Percentiles rank a stretch among this genome's conserved stretches.
These are phyloP conservation scores for Hemicordylus capensis DNA, from an alignment of 2,113 vertebrate genomes.

Conservation along the genomic window DNA sequence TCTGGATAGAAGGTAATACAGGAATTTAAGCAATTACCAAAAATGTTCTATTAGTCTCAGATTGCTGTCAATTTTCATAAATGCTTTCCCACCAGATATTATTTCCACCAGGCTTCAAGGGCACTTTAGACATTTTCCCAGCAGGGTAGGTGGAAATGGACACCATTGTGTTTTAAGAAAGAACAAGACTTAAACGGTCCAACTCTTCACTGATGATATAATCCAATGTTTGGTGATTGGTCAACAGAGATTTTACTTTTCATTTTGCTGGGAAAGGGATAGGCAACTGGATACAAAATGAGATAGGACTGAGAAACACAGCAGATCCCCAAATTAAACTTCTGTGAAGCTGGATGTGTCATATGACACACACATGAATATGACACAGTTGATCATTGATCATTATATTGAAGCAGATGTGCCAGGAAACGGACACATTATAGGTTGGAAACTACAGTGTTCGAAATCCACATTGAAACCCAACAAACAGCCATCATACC, in stretches of 20 bases:
- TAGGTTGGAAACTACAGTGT: background rate
- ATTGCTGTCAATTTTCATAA: background rate
- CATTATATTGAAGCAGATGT: fast-evolving
- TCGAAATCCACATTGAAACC: background rate
- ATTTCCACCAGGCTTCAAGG: background rate
- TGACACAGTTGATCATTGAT: background rate
- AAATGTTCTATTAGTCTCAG: background rate
- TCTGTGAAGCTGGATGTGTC: no score
- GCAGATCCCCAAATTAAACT: no score
- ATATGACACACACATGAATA: no score
- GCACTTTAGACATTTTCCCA: constrained; percentile 22
- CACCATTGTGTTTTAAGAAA: background rate
- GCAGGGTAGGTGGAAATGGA: constrained; percentile 2
- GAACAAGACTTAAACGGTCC: background rate
- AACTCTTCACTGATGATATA: background rate
- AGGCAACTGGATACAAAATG: background rate
- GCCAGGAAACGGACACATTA: background rate
- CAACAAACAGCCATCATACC: no score
- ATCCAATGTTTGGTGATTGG: background rate
- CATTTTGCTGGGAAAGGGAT: background rate
- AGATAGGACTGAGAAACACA: fast-evolving
- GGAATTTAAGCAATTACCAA: background rate
- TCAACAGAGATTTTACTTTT: background rate
- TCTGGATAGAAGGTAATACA: background rate
- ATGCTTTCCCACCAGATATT: background rate